Conservation (phyloP, 1,140 invertebrate species). For the Cotesia chilonis region DNA sequence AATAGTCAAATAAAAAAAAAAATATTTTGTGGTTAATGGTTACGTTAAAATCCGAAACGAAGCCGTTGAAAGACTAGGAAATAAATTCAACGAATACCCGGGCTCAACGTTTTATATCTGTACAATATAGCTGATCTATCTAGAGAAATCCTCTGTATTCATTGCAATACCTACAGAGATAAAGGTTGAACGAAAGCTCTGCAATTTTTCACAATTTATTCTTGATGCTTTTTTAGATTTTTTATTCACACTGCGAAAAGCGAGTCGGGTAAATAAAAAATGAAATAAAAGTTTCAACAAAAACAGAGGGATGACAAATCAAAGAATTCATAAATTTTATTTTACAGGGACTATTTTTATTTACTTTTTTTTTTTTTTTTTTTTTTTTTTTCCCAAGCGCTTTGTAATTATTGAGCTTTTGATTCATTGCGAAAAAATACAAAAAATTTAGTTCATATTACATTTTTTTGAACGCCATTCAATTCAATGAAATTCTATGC, state of each 20-base stretch:
- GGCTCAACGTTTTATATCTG: conserved; percentile 23
- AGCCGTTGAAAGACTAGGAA: conserved; percentile 13
- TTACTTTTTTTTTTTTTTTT: neutral
- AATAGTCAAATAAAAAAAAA: conserved; percentile 2
- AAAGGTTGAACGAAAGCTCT: conserved; percentile 3
- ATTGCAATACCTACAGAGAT: neutral
- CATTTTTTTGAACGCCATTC: too few relatives aligned
- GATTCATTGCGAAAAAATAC: too few relatives aligned
- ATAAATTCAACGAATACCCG: conserved; percentile 27
- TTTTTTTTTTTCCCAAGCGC: neutral
- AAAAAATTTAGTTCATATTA: too few relatives aligned
- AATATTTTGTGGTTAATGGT: neutral
- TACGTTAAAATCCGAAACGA: neutral
- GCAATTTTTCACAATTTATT: conserved; percentile 25
- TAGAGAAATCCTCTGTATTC: conserved; percentile 1
- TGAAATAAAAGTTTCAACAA: neutral
- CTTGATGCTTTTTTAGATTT: conserved; percentile 12
- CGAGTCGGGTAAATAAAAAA: conserved; percentile 1
- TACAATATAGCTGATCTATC: conserved; percentile 28
- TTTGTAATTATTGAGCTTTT: neutral
- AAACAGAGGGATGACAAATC: conserved; percentile 19
- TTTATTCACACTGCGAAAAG: conserved; percentile 11
- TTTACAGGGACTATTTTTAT: too few relatives aligned
- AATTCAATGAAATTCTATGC: too few relatives aligned
- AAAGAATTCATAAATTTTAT: conserved; percentile 1